Base-by-base conservation (phyloP, 2,113 vertebrate species). In the Pelecanoides urinatrix region DNA sequence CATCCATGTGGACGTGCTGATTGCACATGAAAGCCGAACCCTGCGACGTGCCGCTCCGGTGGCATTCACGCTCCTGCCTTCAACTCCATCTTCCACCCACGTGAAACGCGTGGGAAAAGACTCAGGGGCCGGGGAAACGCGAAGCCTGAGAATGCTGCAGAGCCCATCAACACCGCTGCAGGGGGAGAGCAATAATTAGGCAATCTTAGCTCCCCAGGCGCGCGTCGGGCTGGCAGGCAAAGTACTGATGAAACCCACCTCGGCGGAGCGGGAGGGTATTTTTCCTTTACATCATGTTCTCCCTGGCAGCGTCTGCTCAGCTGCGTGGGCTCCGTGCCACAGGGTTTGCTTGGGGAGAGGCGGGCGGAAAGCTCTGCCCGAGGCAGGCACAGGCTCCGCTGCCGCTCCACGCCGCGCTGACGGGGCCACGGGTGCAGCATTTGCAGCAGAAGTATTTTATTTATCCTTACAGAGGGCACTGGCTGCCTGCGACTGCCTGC, bases 401-500 rank as follows among this genome's bases (percentile, higher is more conserved):
- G 78, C 20, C 12, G 50, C 68, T 66, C 26, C 61, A 18, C 36
- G 8, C 10, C 2, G 6, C 7, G 26, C 32, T 13, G 27, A 34
- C 3, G 14, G 53, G 27, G 45, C 61, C 61, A 9, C 45, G 1
- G 7, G 4, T 7, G 45, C 55, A 23, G 49, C n/a, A 18, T 29
- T 14, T 6, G 34, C n/a, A 40, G 49, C 40, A 47, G 40, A 29
- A 40, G 8, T 30, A 3, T 29, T 40, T 19, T 13, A 16, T 71
- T 36, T 32, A 18, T 9, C 49, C 9, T 2, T 8, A 15, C 6
- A 2, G 5, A 1, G 14, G 52, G 77, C 79, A 32, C 3, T 3
- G 22, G 26, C 59, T 27, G 40, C 42, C 67, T 8, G 36, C 6
- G 7, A 36, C n/a, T 29, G 10, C 44, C 29, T 8, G 59, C 29